These are phyloP conservation scores for Oncorhynchus keta DNA, from an alignment of 2,113 vertebrate species.

Conservation along the genomic window DNA sequence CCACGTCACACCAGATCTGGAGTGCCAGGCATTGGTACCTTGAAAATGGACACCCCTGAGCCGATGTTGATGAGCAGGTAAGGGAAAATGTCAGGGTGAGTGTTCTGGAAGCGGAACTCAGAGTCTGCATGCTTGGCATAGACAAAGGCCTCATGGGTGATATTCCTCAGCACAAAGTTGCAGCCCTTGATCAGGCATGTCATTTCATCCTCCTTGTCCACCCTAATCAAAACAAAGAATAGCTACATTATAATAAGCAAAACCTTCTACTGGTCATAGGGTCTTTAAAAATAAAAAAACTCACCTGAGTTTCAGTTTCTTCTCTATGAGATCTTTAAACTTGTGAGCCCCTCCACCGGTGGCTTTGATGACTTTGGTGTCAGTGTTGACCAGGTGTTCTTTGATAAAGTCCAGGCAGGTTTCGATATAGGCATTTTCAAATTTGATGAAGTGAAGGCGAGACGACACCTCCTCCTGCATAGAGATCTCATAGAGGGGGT, in stretches of 20 bases:
- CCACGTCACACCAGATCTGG: neutral
- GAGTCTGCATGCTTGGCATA: slow-evolving; percentile 90
- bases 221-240: slow-evolving; percentile 64
- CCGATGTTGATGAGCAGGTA: slow-evolving; percentile 95
- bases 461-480: slow-evolving; percentile 95
- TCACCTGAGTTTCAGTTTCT: slow-evolving; percentile 92
- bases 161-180: slow-evolving; percentile 96
- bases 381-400: slow-evolving; percentile 95
- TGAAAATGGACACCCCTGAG: slow-evolving; percentile 94
- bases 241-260: no score
- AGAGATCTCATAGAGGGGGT: slow-evolving; percentile 92
- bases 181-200: slow-evolving; percentile 96
- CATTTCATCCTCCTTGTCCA: slow-evolving; percentile 98
- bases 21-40: slow-evolving; percentile 71
- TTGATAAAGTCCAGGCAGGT: slow-evolving; percentile 97
- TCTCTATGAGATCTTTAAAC: slow-evolving; percentile 96
- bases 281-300: slow-evolving; percentile 29
- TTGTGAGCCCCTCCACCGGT: slow-evolving; percentile 96
- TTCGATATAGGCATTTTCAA: slow-evolving; percentile 96
- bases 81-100: slow-evolving; percentile 94
- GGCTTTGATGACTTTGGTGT: slow-evolving; percentile 98
- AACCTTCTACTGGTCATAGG: no score
- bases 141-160: slow-evolving; percentile 92
- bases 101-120: slow-evolving; percentile 92
- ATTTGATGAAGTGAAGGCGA: slow-evolving; percentile 96